phyloP scores from a whole-genome alignment of 2,888 invertebrate genomes.

The Chrysolina haemoptera region DNA sequence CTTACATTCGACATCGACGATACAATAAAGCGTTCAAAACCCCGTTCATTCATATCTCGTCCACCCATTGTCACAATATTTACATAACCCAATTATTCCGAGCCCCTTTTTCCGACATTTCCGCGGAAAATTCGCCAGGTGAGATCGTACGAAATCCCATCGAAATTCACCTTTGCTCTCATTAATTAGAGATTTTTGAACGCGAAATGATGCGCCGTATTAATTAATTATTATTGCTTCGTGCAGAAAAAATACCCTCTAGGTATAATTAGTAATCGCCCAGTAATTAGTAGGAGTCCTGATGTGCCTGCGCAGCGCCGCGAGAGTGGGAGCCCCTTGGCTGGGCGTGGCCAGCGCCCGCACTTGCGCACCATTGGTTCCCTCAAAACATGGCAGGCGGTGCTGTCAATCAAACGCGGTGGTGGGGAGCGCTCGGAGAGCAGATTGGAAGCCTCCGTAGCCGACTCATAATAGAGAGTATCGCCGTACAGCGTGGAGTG shows the following conservation, averaged over 20 bases:
- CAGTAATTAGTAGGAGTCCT: conserved; percentile 63
- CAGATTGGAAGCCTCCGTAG: conserved; percentile 53
- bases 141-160: conserved; percentile 15
- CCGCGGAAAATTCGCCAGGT: conserved; percentile 13
- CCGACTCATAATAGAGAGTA: conserved; percentile 64
- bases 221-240: conserved; percentile 70
- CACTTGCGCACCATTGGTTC: conserved; percentile 62
- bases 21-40: conserved; percentile 6
- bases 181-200: conserved; percentile 69
- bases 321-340: conserved; percentile 47
- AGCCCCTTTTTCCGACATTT: conserved; percentile 26
- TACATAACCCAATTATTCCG: conserved; percentile 40
- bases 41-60: conserved; percentile 25
- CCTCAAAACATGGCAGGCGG: conserved; percentile 68
- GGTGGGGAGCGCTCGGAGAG: conserved; percentile 62
- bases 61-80: conserved; percentile 39
- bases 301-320: conserved; percentile 47
- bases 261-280: conserved; percentile 70
- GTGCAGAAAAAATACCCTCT: conserved; percentile 69
- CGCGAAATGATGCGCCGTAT: conserved; percentile 64
- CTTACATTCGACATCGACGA: neutral
- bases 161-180: conserved; percentile 44
- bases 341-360: conserved; percentile 50
- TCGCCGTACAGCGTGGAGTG: conserved; percentile 62
- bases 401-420: conserved; percentile 65